Evolutionary conservation across 92 coral and sea anemone genomes (phyloP).

Genomic region (Virgularia gustaviana): DNA sequence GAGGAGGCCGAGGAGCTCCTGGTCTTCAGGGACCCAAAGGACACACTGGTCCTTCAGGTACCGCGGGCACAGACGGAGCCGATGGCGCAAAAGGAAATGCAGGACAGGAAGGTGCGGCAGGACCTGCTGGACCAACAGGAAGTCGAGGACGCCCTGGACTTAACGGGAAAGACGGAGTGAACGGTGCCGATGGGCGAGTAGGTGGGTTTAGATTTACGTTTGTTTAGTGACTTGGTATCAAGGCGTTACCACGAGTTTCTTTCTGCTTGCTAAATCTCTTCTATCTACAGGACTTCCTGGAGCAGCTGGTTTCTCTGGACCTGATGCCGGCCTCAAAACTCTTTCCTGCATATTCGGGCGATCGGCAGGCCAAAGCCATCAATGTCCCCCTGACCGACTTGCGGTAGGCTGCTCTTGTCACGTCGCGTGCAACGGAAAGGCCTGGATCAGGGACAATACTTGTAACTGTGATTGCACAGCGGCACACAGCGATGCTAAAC

Average conservation of each 20-base stretch:
- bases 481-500: not conserved
- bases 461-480: slow-evolving; percentile 31
- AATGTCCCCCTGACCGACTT: not conserved
- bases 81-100: not conserved
- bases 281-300: slow-evolving; percentile 3
- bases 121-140: not conserved
- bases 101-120: not conserved
- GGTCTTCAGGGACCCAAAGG: not conserved
- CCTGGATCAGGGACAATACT: slow-evolving; percentile 24
- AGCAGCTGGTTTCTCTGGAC: not conserved
- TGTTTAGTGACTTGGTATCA: no score
- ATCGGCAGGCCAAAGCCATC: not conserved
- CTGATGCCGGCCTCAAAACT: slow-evolving; percentile 3
- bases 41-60: not conserved
- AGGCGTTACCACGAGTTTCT: not conserved
- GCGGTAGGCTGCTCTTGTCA: slow-evolving; percentile 34
- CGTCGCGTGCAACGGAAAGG: slow-evolving; percentile 21
- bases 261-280: not conserved
- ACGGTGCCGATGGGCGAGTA: not conserved
- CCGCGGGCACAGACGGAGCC: slow-evolving; percentile 3
- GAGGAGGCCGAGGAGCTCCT: not conserved
- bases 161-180: not conserved
- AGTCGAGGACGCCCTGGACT: not conserved
- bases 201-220: not conserved
- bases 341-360: slow-evolving; percentile 8